Base-by-base conservation (phyloP, 2,113 vertebrate species). In the Alligator sinensis region DNA sequence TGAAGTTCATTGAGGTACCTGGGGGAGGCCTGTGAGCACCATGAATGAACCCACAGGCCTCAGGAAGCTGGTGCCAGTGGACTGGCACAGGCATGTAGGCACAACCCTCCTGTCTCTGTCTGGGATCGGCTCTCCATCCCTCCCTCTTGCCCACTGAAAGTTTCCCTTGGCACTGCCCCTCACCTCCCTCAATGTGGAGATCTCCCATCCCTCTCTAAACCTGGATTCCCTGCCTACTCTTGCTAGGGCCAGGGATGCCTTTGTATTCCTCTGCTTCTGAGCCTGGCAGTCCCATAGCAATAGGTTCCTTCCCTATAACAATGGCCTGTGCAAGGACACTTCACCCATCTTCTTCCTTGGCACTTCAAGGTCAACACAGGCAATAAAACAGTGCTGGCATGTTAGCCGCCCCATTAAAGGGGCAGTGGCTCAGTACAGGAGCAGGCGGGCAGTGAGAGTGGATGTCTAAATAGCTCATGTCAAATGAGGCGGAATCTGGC, bases 41-140 rank as follows among this genome's bases (percentile, higher is more conserved):
- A 47, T 47, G 47, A 47, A 47, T 47, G 47, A 47, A 47, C 47
- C 47, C 47, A 47, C 47, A 47, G 47, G 54, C 54, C 27, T 27
- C 77, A 77, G 38, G 87, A 70, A 0, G 0, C 0, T 25, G 76
- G 76, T 80, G 84, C 55, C 17, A 0, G 0, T 1, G 2, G 47
- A 38, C 34, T n/a, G 22, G 27, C 1, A 0, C n/a, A 34, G 19
- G 74, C 83, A 81, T 38, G 80, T 19, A 59, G 34, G 79, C 16
- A 80, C 15, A 84, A 9, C 2, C 55, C 17, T 19, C 4, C 13
- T 85, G n/a, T 60, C 30, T 24, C 34, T 1, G 9, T 24, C 61
- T 62, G 61, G 13, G 12, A 62, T 62, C 61, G 8, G 19, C 61
- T 62, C 61, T 62, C 47, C 47, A 47, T 47, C 47, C 47, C 47